phyloP scores from a whole-genome alignment of 2,113 vertebrate species.

The Rhea pennata region DNA sequence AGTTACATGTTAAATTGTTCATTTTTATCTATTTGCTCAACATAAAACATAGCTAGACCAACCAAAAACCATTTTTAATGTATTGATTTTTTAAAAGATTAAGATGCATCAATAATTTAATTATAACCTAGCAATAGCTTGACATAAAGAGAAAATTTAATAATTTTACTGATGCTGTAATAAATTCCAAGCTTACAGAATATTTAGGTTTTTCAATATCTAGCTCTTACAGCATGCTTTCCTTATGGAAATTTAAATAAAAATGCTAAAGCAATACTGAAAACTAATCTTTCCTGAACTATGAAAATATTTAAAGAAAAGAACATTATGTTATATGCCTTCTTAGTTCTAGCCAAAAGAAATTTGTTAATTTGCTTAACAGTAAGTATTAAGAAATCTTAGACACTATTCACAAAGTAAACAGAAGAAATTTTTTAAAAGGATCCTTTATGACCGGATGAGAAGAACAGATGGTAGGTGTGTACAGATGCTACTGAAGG shows the following conservation, averaged over 20 bases:
- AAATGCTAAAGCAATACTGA: neutral
- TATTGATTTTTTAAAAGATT: neutral
- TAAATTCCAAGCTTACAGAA: neutral
- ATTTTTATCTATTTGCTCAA: neutral
- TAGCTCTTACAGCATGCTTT: neutral
- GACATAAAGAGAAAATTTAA: neutral
- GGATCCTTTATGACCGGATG: neutral
- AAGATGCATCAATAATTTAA: neutral
- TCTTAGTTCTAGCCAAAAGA: neutral
- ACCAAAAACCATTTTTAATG: neutral
- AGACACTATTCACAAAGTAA: neutral
- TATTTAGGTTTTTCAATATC: neutral
- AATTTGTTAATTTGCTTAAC: neutral
- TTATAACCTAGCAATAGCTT: neutral
- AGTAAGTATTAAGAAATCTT: neutral
- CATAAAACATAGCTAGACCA: neutral
- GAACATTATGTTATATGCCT: neutral
- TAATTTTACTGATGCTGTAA: neutral
- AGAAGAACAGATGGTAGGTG: conserved; percentile 60
- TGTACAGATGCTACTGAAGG: neutral
- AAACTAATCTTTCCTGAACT: neutral
- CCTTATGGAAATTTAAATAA: neutral
- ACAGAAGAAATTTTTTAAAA: conserved; percentile 3
- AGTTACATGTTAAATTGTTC: neutral
- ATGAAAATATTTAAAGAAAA: neutral